Base-by-base conservation (phyloP, 2,797 vertebrate genomes). In the Mormyrops attenuatus region DNA sequence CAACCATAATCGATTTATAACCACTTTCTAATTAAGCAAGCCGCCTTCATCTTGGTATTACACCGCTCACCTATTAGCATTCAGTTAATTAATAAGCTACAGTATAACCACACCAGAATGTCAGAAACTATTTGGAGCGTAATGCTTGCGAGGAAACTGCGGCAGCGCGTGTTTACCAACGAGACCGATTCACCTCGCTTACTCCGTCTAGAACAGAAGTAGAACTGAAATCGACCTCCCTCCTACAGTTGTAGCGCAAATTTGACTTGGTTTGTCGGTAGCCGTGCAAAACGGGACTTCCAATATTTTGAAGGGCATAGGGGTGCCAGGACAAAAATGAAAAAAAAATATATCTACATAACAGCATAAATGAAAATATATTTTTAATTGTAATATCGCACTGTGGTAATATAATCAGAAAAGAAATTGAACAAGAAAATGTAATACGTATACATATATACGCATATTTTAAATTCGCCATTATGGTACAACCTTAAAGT, bases 141-240 rank as follows among this genome's bases (percentile, higher is more conserved):
- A 82, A 82, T 22, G 3, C 11, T 86, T 86, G 85, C 85, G 85
- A 52, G 52, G 53, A 87, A 87, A 87, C 86, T 87, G 53, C 86
- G 53, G 2, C 15, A 9, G 34, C 9, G 34, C 34, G 53, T 53
- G 11, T 38, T 34, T 73, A 73, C 69, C 69, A 15, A 6, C 13
- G 44, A 85, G 20, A n/a, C 20, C 26, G n/a, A 52, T 50, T 85
- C 26, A 30, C 49, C 47, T 50, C 13, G 13, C 77, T 49, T 22
- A 77, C 44, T 84, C 44, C 5, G 44, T 84, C 41, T n/a, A 87
- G 26, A 87, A 55, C 15, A 30, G 15, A 52, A 57, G 20, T n/a
- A 87, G 5, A 87, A 55, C 17, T 30, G 20, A 34, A 60, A 34
- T 34, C 22, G 17, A n/a, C 30, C 9, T 13, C 22, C 69, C 15